Conservation (phyloP, 2,113 vertebrate species). For the Galemys pyrenaicus region DNA sequence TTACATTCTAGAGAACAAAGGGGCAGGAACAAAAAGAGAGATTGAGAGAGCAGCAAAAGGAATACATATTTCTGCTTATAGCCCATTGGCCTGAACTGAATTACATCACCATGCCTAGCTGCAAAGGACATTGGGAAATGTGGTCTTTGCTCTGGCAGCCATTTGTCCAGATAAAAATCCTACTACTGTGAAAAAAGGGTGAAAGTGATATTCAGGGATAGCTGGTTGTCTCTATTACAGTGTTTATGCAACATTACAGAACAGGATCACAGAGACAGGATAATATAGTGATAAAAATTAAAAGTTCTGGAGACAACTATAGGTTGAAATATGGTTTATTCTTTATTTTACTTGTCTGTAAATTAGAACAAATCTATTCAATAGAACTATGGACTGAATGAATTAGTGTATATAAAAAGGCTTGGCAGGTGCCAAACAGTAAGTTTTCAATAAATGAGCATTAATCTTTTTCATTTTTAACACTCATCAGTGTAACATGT, state of each 20-base stretch:
- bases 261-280: not conserved
- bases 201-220: not conserved
- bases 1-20: not conserved
- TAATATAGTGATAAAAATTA: not conserved
- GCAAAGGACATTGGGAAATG: constrained; percentile 44
- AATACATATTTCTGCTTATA: not conserved
- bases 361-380: not conserved
- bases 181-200: not conserved
- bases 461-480: not conserved
- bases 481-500: not conserved
- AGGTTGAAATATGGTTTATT: not conserved
- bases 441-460: not conserved
- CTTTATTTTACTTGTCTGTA: not conserved
- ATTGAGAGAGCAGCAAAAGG: not conserved
- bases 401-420: not conserved
- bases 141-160: not conserved
- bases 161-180: not conserved
- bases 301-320: not conserved
- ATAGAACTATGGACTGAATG: not conserved
- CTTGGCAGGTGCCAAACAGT: not conserved
- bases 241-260: not conserved
- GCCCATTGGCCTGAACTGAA: not conserved
- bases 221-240: not conserved
- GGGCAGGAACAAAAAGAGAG: not conserved
- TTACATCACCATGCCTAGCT: not conserved